phyloP scores from a whole-genome alignment of 1,140 invertebrate species.

The Cecropterus lyciades region DNA sequence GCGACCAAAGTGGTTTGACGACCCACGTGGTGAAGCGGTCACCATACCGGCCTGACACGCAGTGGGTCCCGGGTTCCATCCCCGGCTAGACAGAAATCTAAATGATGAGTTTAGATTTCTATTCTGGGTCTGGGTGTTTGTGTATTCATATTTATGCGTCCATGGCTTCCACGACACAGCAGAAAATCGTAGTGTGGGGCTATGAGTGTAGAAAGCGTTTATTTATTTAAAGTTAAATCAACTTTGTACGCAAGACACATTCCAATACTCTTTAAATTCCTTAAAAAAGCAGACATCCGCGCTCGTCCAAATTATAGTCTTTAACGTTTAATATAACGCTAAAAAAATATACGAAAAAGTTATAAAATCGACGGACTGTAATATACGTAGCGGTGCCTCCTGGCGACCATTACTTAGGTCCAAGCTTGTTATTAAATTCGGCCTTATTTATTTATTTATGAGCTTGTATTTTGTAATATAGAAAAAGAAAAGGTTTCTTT shows the following conservation, averaged over 20 bases:
- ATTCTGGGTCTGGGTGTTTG: too few relatives aligned
- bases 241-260: constrained; percentile 17
- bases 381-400: constrained; percentile 78
- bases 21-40: too few relatives aligned
- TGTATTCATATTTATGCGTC: too few relatives aligned
- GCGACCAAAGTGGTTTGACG: too few relatives aligned
- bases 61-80: too few relatives aligned
- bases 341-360: constrained; percentile 75
- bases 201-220: too few relatives aligned
- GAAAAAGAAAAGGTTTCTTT: constrained; percentile 9
- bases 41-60: too few relatives aligned
- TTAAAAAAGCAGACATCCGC: constrained; percentile 60
- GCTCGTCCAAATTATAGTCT: constrained; percentile 75
- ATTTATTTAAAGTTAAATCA: constrained; percentile 29
- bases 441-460: constrained; percentile 80
- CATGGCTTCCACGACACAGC: too few relatives aligned
- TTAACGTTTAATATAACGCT: constrained; percentile 75
- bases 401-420: constrained; percentile 77
- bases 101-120: too few relatives aligned
- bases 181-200: too few relatives aligned
- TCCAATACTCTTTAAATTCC: constrained; percentile 39
- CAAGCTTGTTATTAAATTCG: constrained; percentile 79
- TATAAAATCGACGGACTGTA: constrained; percentile 66
- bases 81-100: too few relatives aligned
- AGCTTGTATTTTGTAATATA: constrained; percentile 25